Evolutionary conservation across 2,888 invertebrate species (phyloP).

Genomic region (Gymnoscelis rufifasciata): DNA sequence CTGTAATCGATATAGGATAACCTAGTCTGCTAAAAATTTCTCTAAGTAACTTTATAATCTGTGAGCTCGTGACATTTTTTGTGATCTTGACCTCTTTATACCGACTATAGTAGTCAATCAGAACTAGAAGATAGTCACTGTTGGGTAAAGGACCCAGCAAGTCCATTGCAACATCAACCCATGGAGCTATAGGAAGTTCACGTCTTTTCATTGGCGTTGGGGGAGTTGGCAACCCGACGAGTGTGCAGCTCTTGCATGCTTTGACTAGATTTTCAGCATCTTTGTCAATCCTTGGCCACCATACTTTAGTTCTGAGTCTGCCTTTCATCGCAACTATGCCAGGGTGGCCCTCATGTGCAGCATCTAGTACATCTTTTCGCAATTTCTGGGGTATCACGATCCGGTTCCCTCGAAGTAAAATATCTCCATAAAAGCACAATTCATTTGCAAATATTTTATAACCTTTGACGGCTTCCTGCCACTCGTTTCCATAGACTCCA

Average conservation of each 20-base stretch:
- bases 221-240: not conserved
- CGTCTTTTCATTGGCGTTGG: not conserved
- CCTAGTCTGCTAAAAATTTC: not conserved
- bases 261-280: not conserved
- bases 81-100: not conserved
- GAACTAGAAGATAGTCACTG: too few relatives aligned
- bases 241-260: not conserved
- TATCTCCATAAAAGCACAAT: constrained; percentile 33
- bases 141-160: not conserved
- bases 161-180: not conserved
- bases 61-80: not conserved
- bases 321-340: not conserved
- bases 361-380: constrained; percentile 2
- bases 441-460: constrained; percentile 35
- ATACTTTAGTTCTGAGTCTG: not conserved
- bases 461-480: constrained; percentile 23
- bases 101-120: not conserved
- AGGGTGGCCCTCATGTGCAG: too few relatives aligned
- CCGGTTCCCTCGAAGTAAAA: constrained; percentile 26
- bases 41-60: not conserved
- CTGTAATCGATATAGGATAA: too few relatives aligned
- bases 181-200: not conserved
- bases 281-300: not conserved
- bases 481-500: constrained; percentile 17
- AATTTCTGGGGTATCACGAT: constrained; percentile 26